Base-by-base conservation (phyloP, 2,797 vertebrate species). In the Gadopsis bispinosus region DNA sequence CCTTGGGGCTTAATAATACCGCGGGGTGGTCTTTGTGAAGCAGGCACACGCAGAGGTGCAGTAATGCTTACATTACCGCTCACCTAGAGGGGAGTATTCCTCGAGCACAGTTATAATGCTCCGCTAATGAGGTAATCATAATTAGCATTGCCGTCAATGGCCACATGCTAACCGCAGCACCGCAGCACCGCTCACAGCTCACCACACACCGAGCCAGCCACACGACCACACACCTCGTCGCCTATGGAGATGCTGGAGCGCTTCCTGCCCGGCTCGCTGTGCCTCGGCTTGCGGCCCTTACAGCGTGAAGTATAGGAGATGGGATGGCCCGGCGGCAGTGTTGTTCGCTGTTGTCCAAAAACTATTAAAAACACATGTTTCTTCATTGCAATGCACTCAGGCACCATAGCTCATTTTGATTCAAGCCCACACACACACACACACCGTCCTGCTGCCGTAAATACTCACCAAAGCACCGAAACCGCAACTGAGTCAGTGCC, bases 41-140 rank as follows among this genome's bases (percentile, higher is more conserved):
- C 61, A 35, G 79, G 56, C 75, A 37, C 58, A 47, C 83, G 77
- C 39, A 13, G 77, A 39, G 74, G 69, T 14, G 87, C 72, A 5
- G 74, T 69, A 45, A 89, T 69, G 63, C 65, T 83, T 68, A 82
- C 74, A 75, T 74, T 65, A 79, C 90, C 85, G 69, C 80, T 83
- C 80, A 89, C 85, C 88, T 89, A 17, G 58, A 67, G 67, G 72
- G 29, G 54, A 81, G 69, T 74, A 47, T 75, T 78, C 73, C 67
- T 76, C 17, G 3, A 74, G 78, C 77, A 45, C 59, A 55, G 63
- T 76, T 79, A 56, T 62, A 80, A 81, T 60, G 64, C 75, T 39
- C 33, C 26, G 8, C 69, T 86, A 89, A 92, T 63, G 87, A 88
- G 87, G 51, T 73, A 75, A 89, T 91, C 77, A 85, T 81, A 85